Evolutionary conservation across 2,113 vertebrate species (phyloP), one percentile per base, ranked within the genome.

Genomic region (Myotis davidii): DNA sequence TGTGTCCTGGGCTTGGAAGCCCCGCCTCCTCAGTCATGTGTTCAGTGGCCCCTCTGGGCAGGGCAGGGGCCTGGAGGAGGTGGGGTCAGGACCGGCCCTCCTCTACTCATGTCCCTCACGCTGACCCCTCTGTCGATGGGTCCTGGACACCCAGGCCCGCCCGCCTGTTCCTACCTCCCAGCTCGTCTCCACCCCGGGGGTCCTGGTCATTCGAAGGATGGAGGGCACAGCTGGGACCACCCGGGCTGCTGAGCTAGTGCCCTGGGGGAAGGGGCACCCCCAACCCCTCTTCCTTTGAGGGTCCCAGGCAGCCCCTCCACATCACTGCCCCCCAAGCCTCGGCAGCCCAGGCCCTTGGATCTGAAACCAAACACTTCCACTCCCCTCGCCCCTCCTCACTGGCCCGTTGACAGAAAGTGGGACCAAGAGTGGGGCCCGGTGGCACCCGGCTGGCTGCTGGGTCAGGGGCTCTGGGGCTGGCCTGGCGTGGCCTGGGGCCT

Each of bases 331-430:
- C 45, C 37, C 29, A 10, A 1, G 37, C 85, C 81, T 37, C 8
- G 37, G 83, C 74, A 84, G 82, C 52, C 72, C 45, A 13, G 79
- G 83, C 45, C 29, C 76, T 52, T 69, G 69, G 45, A 48, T 94
- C 87, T 86, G 90, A 90, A 88, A 85, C 77, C 81, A 94, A 67
- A 94, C 85, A 6, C 61, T 78, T 50, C 83, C 2, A 1, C 81
- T 29, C 20, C 77, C 48, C 4, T 12, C 6, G 3, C 32, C 50
- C 18, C 32, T 69, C 69, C 73, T 34, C 12, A 0, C 21, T 5
- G 50, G 32, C 85, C 64, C n/a, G 17, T 45, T 9, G 50, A 14
- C 34, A 59, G 79, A n/a, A 83, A n/a, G 77, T 50, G 29, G 74
- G 56, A 72, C 69, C 16, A 1, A 85, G 78, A 52, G 39, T 20